These are phyloP conservation scores for Pseudopleuronectes americanus DNA, from an alignment of 2,797 vertebrate species.

Conservation along the genomic window DNA sequence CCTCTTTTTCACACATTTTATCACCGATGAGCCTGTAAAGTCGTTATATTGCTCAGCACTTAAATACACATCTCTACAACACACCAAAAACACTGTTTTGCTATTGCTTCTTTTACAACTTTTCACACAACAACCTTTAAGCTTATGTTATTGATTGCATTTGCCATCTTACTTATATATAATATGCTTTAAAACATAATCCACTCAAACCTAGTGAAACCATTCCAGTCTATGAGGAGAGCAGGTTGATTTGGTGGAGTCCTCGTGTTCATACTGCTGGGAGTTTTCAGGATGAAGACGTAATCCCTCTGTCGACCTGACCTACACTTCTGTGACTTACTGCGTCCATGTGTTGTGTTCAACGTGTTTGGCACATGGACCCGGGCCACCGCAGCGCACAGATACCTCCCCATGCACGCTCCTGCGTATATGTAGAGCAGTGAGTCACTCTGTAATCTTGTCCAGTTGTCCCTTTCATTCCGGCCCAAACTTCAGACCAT, in stretches of 20 bases:
- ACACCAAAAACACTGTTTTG: slow-evolving; percentile 92
- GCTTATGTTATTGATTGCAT: slow-evolving; percentile 85
- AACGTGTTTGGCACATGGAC: slow-evolving; percentile 32
- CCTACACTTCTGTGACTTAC: slow-evolving; percentile 23
- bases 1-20: slow-evolving; percentile 68
- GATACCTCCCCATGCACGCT: not conserved
- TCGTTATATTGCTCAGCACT: slow-evolving; percentile 92
- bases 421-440: slow-evolving; percentile 29
- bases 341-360: slow-evolving; percentile 29
- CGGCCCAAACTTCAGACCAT: slow-evolving; percentile 26
- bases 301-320: slow-evolving; percentile 22
- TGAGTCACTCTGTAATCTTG: slow-evolving; percentile 35
- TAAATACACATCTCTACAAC: slow-evolving; percentile 99
- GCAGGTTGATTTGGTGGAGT: slow-evolving; percentile 29
- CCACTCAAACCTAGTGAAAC: slow-evolving; percentile 75
- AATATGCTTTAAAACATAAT: slow-evolving; percentile 72
- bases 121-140: slow-evolving; percentile 91
- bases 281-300: slow-evolving; percentile 19
- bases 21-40: slow-evolving; percentile 89
- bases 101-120: slow-evolving; percentile 85
- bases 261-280: not conserved
- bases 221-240: slow-evolving; percentile 66
- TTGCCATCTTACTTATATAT: slow-evolving; percentile 81
- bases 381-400: too few relatives aligned
- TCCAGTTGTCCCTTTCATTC: slow-evolving; percentile 64